A percentile compares a stretch with the other conserved stretches of the same genome.
These are phyloP conservation scores for Zenarchopterus dispar DNA, from an alignment of 2,797 vertebrate genomes.

Conservation along the genomic window DNA sequence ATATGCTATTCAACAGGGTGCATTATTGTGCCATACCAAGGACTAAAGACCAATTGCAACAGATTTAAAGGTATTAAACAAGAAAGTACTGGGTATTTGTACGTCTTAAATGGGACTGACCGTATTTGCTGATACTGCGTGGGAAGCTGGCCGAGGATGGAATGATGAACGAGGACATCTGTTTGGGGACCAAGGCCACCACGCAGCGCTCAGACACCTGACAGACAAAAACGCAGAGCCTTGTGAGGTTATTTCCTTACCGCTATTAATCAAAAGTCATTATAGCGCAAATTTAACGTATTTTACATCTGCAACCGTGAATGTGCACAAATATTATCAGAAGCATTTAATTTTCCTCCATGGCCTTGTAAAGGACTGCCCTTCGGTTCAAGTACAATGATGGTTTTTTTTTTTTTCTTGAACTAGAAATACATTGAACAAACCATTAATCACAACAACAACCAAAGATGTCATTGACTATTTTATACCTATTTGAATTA, in stretches of 20 bases:
- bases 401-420: too few relatives aligned
- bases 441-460: too few relatives aligned
- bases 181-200: conserved; percentile 96
- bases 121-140: conserved; percentile 96
- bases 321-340: neutral
- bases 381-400: conserved; percentile 1
- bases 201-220: conserved; percentile 97
- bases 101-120: conserved; percentile 77
- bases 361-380: neutral
- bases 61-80: neutral
- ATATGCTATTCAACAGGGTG: too few relatives aligned
- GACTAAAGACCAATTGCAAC: neutral
- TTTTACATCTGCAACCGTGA: neutral
- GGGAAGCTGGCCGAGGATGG: conserved; percentile 96
- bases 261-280: conserved; percentile 23
- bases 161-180: conserved; percentile 98
- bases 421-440: neutral
- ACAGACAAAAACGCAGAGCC: conserved; percentile 46
- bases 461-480: neutral
- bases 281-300: conserved; percentile 4
- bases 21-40: neutral
- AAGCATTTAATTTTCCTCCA: neutral
- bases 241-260: neutral
- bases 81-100: conserved; percentile 23
- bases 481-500: too few relatives aligned